A percentile compares a stretch with the other conserved stretches of the same genome.
Evolutionary conservation across 2,797 vertebrate genomes (phyloP).

Genomic region (Smutsia temminckii): DNA sequence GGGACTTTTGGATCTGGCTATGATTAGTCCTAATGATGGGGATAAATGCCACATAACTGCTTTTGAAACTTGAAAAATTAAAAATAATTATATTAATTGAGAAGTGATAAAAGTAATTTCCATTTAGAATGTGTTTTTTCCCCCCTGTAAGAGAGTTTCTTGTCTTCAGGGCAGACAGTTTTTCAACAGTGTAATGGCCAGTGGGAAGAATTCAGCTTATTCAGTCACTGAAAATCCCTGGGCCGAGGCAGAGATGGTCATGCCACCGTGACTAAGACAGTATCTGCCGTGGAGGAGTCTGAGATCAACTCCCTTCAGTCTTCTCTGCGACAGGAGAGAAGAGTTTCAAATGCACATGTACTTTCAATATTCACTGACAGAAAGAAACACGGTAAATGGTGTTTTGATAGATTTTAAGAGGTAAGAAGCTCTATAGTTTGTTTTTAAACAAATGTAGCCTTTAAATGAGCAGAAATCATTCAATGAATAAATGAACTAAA

Average conservation of each 20-base stretch:
- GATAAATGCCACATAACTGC: background rate
- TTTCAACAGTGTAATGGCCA: background rate
- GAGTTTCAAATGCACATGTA: background rate
- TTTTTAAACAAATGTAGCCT: background rate
- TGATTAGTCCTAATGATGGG: background rate
- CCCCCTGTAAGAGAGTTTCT: background rate
- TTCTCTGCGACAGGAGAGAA: background rate
- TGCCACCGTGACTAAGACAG: background rate
- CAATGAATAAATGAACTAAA: no score
- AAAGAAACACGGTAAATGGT: background rate
- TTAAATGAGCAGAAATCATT: background rate
- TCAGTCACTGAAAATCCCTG: background rate
- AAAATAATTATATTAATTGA: background rate
- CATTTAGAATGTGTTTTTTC: background rate
- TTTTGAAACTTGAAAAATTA: background rate
- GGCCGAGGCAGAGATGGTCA: background rate
- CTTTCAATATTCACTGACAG: background rate
- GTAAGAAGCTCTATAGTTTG: background rate
- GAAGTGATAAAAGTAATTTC: background rate
- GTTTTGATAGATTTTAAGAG: background rate
- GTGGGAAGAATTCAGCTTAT: background rate
- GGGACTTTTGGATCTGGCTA: background rate
- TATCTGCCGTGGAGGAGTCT: background rate
- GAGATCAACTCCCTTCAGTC: background rate
- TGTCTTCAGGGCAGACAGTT: background rate